Conservation (phyloP, 2,888 invertebrate species). For the Lepidocyrtoides sp. region DNA sequence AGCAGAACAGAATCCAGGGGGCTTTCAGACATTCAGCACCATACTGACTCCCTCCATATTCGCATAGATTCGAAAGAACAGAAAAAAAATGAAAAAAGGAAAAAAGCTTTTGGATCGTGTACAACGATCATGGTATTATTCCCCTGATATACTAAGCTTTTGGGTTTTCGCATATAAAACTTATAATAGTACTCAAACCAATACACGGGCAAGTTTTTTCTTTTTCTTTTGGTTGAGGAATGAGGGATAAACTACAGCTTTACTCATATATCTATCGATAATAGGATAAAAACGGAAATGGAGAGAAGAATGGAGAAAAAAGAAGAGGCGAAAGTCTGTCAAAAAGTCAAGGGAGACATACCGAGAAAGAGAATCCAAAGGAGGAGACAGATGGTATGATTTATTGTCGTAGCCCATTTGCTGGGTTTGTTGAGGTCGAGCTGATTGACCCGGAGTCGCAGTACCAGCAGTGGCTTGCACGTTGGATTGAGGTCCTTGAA, state of each 20-base stretch:
- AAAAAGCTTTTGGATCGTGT: neutral
- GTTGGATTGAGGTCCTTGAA: slow-evolving; percentile 60
- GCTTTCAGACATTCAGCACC: neutral
- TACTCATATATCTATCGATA: neutral
- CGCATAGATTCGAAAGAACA: too few species aligned
- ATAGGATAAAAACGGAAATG: neutral
- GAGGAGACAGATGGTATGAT: slow-evolving; percentile 84
- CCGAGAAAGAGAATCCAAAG: slow-evolving; percentile 74
- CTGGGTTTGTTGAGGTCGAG: slow-evolving; percentile 79
- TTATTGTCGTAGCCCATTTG: slow-evolving; percentile 83
- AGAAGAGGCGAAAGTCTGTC: slow-evolving; percentile 37
- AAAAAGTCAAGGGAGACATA: slow-evolving; percentile 71
- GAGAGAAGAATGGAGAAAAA: neutral
- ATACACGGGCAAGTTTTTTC: neutral
- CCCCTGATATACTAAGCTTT: too few species aligned
- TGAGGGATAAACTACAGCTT: neutral
- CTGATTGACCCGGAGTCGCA: slow-evolving; percentile 71
- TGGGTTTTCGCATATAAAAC: neutral
- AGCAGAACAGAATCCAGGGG: neutral
- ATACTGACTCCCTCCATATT: too few species aligned
- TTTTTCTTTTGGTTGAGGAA: neutral
- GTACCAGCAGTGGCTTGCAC: slow-evolving; percentile 54
- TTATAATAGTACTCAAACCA: neutral
- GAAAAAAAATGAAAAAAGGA: neutral
- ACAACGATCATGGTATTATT: neutral